Conservation (phyloP, 2,888 invertebrate genomes). For the Steromphala cineraria region DNA sequence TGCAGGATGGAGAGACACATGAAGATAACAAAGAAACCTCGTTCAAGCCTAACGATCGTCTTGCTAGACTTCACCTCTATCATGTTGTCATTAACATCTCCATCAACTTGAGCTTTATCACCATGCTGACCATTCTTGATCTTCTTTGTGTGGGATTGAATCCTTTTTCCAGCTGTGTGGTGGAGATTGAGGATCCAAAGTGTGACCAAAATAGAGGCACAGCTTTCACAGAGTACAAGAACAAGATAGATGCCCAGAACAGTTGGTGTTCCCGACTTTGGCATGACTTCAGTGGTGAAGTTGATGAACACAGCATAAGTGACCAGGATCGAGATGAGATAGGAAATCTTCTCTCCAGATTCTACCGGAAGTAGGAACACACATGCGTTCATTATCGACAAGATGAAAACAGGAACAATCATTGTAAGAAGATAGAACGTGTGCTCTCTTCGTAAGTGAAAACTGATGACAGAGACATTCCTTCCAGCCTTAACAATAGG, state of each 20-base stretch:
- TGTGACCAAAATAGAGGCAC: not conserved
- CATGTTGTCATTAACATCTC: not conserved
- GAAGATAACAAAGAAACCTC: no score
- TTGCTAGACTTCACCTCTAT: not conserved
- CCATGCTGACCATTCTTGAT: no score
- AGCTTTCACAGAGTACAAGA: not conserved
- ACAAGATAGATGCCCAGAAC: not conserved
- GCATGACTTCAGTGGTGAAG: slow-evolving; percentile 25
- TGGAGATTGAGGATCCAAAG: slow-evolving; percentile 27
- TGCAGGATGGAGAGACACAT: no score
- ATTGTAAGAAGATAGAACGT: slow-evolving; percentile 7
- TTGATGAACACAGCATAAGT: slow-evolving; percentile 20
- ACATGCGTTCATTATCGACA: slow-evolving; percentile 7
- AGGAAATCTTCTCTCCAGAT: slow-evolving; percentile 19
- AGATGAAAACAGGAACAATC: slow-evolving; percentile 3
- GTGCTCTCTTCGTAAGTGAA: not conserved
- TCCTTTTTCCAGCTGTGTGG: not conserved
- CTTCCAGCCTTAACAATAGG: not conserved
- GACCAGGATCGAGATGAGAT: slow-evolving; percentile 24
- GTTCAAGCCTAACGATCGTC: no score
- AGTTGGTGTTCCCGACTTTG: not conserved
- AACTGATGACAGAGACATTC: not conserved
- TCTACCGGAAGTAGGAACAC: not conserved
- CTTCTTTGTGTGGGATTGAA: no score
- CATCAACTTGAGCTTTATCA: no score